phyloP scores from a whole-genome alignment of 2,113 vertebrate genomes.

The Neolamprologus sp. region DNA sequence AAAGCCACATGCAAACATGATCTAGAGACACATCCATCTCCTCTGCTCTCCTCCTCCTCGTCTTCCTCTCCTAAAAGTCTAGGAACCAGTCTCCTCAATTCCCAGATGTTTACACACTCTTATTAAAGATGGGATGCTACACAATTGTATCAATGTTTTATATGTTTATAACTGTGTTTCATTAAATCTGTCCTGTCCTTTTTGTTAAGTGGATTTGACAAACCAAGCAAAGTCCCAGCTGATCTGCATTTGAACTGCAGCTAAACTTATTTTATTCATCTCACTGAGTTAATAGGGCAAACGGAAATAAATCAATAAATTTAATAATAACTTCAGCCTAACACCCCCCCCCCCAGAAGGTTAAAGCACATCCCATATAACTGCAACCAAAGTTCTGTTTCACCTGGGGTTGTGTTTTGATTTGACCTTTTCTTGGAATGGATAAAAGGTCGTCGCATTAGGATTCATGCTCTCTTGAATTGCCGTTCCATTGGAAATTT shows the following conservation, averaged over 20 bases:
- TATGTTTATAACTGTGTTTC: neutral
- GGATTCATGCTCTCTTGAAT: neutral
- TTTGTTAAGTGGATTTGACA: neutral
- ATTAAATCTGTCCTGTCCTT: neutral
- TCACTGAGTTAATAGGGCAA: neutral
- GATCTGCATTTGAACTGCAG: neutral
- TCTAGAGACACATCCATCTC: neutral
- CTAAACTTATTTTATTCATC: neutral
- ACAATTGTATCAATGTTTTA: neutral
- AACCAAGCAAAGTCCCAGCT: neutral
- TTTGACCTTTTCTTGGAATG: neutral
- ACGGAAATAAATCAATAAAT: neutral
- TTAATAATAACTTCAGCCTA: neutral
- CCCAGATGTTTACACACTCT: neutral
- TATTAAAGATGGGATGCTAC: neutral
- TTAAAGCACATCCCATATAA: neutral
- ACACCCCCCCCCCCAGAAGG: neutral
- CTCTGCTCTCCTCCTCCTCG: neutral
- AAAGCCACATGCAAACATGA: neutral
- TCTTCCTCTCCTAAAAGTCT: neutral
- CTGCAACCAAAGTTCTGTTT: neutral
- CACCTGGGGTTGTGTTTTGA: neutral
- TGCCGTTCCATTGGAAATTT: neutral
- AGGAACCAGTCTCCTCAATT: neutral
- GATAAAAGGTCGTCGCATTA: neutral